These are phyloP conservation scores for Agonopterix subpropinquella DNA, from an alignment of 2,888 invertebrate species.

Conservation along the genomic window DNA sequence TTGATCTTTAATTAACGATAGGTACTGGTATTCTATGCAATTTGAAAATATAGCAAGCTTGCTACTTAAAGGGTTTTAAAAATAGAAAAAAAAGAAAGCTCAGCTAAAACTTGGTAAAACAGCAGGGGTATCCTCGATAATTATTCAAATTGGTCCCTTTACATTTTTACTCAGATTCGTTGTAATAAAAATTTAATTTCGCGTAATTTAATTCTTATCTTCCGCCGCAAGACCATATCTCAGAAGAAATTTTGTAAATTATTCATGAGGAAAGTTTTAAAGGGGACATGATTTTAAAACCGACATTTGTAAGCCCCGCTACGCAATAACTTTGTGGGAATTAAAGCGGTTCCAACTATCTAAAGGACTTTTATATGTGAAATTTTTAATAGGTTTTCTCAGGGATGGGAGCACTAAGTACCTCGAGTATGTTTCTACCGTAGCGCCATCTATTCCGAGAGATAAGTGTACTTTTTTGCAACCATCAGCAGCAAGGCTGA, in stretches of 20 bases:
- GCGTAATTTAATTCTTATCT: slow-evolving; percentile 71
- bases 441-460: too few relatives aligned
- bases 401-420: too few relatives aligned
- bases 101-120: slow-evolving; percentile 32
- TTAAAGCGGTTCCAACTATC: slow-evolving; percentile 25
- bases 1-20: background rate
- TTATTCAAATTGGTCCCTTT: slow-evolving; percentile 63
- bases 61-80: too few relatives aligned
- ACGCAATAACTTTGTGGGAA: slow-evolving; percentile 43
- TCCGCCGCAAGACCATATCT: slow-evolving; percentile 66
- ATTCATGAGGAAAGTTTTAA: slow-evolving; percentile 74
- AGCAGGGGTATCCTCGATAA: slow-evolving; percentile 38
- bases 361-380: background rate
- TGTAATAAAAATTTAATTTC: slow-evolving; percentile 66
- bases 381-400: too few relatives aligned
- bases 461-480: too few relatives aligned
- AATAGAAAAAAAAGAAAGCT: slow-evolving; percentile 24
- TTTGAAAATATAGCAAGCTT: too few relatives aligned
- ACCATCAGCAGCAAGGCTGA: too few relatives aligned
- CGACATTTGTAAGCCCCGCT: slow-evolving; percentile 65
- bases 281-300: slow-evolving; percentile 71
- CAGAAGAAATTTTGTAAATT: slow-evolving; percentile 71
- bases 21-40: too few relatives aligned
- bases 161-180: slow-evolving; percentile 57
- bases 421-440: too few relatives aligned